Percentiles rank a stretch among this genome's conserved stretches.
Conservation (phyloP, 2,888 invertebrate genomes). For the Rhodophaea formosa region DNA sequence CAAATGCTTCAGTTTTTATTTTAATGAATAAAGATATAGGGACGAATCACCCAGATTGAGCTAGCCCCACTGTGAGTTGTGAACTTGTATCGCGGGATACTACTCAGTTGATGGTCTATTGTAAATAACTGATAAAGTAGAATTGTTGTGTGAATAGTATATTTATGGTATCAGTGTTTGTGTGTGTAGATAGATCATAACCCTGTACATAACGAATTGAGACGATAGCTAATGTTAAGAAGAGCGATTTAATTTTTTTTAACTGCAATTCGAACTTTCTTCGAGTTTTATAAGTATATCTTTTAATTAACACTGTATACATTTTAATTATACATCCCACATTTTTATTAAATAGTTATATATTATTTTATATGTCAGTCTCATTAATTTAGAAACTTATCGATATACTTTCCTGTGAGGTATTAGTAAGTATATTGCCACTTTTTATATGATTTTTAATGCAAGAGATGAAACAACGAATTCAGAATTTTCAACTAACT, state of each 20-base stretch:
- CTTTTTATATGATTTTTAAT: too few relatives aligned
- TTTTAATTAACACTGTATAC: too few relatives aligned
- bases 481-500: too few relatives aligned
- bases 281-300: too few relatives aligned
- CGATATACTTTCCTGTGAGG: too few relatives aligned
- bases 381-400: not conserved
- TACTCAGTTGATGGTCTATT: conserved; percentile 29
- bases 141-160: conserved; percentile 76
- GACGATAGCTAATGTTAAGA: conserved; percentile 12
- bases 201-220: conserved; percentile 52
- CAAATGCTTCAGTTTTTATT: conserved; percentile 27
- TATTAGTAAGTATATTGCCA: too few relatives aligned
- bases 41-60: too few relatives aligned
- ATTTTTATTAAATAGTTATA: not conserved
- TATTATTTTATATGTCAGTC: not conserved
- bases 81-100: too few relatives aligned
- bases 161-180: conserved; percentile 69
- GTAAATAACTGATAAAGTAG: conserved; percentile 69
- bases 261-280: too few relatives aligned
- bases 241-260: not conserved
- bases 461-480: conserved; percentile 9
- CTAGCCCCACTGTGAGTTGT: too few relatives aligned
- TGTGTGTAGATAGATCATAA: conserved; percentile 73
- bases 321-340: not conserved
- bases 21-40: too few relatives aligned